Conservation (phyloP, 1,140 invertebrate species). For the Dreissena polymorpha region DNA sequence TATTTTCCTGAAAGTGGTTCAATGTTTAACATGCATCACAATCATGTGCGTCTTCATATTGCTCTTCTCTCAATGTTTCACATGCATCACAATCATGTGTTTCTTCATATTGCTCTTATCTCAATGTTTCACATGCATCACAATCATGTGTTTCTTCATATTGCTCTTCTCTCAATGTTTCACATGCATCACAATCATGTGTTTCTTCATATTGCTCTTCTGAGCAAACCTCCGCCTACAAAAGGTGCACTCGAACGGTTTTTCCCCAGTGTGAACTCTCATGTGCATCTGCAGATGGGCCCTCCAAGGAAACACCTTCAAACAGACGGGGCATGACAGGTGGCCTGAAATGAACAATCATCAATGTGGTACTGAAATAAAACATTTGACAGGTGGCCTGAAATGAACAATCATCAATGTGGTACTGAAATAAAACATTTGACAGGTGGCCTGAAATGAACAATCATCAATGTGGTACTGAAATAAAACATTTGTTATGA, state of each 20-base stretch:
- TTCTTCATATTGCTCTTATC: constrained; percentile 69
- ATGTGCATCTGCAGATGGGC: constrained; percentile 58
- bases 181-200: constrained; percentile 85
- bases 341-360: background rate
- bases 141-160: constrained; percentile 92
- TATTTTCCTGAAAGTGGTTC: too few species aligned
- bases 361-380: too few species aligned
- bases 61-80: constrained; percentile 83
- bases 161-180: constrained; percentile 86
- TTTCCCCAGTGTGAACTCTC: constrained; percentile 73
- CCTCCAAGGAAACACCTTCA: constrained; percentile 54
- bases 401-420: background rate
- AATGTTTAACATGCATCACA: constrained; percentile 78
- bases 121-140: constrained; percentile 68
- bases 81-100: constrained; percentile 86
- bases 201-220: constrained; percentile 93
- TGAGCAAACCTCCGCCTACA: constrained; percentile 94
- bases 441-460: background rate
- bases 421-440: too few species aligned
- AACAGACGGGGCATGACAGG: constrained; percentile 47
- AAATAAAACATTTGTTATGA: too few species aligned
- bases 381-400: background rate
- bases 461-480: background rate
- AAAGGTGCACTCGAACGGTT: constrained; percentile 92
- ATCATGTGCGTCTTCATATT: constrained; percentile 93